Percentiles rank a stretch among this genome's conserved stretches.
Conservation (phyloP, 1,140 invertebrate genomes). For the Sitobion miscanthi region DNA sequence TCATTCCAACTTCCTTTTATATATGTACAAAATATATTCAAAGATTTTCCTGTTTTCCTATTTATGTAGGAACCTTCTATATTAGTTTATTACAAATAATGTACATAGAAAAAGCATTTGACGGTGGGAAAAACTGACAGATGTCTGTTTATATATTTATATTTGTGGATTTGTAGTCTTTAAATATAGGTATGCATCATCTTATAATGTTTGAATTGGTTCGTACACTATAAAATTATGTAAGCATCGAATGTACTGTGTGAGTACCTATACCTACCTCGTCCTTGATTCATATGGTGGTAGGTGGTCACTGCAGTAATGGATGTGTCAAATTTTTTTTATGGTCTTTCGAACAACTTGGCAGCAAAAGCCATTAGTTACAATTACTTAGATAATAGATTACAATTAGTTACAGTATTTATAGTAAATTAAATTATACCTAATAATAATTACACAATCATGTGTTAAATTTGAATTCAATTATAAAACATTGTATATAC, state of each 20-base stretch:
- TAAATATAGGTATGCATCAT: not conserved
- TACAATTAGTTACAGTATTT: no score
- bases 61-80: not conserved
- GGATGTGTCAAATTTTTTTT: not conserved
- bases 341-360: no score
- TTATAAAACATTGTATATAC: no score
- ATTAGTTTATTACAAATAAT: not conserved
- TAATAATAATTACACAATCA: no score
- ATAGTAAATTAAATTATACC: no score
- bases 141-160: not conserved
- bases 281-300: no score
- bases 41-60: not conserved
- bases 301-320: not conserved
- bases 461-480: no score
- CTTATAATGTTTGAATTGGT: not conserved
- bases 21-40: not conserved
- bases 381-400: no score
- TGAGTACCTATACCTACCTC: no score
- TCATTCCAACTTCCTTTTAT: not conserved
- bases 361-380: no score
- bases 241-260: not conserved
- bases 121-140: slow-evolving; percentile 5
- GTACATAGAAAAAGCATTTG: not conserved
- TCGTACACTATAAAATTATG: not conserved
- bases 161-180: not conserved